These are phyloP conservation scores for Plectropomus leopardus DNA, from an alignment of 2,113 vertebrate species.

Conservation along the genomic window DNA sequence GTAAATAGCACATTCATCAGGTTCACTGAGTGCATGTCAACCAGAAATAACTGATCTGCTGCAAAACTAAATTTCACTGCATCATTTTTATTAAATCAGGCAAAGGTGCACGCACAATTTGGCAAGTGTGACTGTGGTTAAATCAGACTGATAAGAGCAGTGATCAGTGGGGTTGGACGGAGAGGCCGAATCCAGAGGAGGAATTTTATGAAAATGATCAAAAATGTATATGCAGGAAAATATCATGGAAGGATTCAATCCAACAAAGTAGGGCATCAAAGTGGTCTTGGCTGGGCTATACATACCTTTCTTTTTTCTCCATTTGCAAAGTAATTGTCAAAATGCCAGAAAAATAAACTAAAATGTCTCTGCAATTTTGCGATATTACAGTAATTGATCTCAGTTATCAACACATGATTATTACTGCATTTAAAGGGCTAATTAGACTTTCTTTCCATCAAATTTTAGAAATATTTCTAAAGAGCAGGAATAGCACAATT, in stretches of 20 bases:
- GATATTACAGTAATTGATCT: neutral
- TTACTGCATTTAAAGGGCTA: neutral
- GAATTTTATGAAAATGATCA: neutral
- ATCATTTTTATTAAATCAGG: slow-evolving; percentile 7
- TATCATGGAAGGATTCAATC: neutral
- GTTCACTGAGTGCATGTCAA: slow-evolving; percentile 72
- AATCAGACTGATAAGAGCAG: neutral
- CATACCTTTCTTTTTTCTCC: neutral
- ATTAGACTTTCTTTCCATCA: too few species aligned
- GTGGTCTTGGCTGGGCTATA: neutral
- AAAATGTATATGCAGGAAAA: neutral
- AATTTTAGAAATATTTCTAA: neutral
- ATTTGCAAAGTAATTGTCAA: neutral
- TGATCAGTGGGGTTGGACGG: neutral
- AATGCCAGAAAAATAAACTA: neutral
- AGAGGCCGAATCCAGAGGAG: neutral
- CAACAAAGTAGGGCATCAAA: neutral
- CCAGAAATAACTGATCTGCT: slow-evolving; percentile 59
- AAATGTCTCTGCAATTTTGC: neutral
- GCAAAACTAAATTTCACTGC: slow-evolving; percentile 43
- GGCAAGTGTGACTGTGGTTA: neutral
- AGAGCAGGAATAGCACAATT: neutral
- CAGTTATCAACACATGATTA: neutral
- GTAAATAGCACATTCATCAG: slow-evolving; percentile 80
- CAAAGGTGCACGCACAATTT: neutral